These are phyloP conservation scores for Sacculina carcini DNA, from an alignment of 2,888 invertebrate genomes.

Conservation along the genomic window DNA sequence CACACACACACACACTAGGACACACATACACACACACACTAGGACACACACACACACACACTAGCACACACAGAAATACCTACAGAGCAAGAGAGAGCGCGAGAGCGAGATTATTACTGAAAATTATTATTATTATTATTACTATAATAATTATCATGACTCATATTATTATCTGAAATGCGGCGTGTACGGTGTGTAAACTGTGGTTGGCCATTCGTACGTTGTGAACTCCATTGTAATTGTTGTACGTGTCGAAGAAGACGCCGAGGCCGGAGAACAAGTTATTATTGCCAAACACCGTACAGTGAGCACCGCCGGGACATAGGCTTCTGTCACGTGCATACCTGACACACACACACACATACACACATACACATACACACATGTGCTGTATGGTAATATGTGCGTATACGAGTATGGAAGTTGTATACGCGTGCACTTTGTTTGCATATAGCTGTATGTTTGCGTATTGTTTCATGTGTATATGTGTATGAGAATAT, in stretches of 20 bases:
- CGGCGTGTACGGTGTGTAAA: neutral
- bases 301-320: constrained; percentile 23
- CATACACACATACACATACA: no score
- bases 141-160: no score
- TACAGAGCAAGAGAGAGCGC: neutral
- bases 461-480: no score
- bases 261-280: constrained; percentile 68
- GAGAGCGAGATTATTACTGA: neutral
- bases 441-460: no score
- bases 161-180: neutral
- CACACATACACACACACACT: no score
- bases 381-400: no score
- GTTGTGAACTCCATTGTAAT: constrained; percentile 94
- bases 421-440: no score
- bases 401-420: no score
- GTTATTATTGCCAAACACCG: constrained; percentile 85
- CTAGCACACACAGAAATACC: no score
- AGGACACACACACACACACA: no score
- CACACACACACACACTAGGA: no score
- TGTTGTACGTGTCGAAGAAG: constrained; percentile 92
- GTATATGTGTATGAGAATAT: no score
- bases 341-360: constrained; percentile 8
- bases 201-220: constrained; percentile 30
- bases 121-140: neutral
- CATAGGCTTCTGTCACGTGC: constrained; percentile 1